Conservation (phyloP, 92 coral and sea anemone genomes). For the Epizoanthus illoricatus region DNA sequence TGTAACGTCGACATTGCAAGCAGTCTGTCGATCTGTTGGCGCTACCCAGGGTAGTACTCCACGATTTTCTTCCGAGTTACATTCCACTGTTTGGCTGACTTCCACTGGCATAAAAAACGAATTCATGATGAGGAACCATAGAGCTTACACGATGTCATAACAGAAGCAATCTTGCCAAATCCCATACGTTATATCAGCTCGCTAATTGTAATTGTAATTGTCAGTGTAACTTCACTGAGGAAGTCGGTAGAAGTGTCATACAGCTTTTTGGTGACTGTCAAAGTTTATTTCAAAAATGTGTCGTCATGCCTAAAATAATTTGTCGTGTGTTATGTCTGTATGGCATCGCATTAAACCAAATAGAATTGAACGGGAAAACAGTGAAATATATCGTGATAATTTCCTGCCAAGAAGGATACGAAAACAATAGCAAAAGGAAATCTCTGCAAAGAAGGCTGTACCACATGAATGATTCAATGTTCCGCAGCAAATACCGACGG, state of each 20-base stretch:
- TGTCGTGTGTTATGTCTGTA: not conserved
- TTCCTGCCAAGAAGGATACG: not conserved
- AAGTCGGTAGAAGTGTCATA: constrained; percentile 7
- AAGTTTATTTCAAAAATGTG: constrained; percentile 7
- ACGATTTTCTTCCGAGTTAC: constrained; percentile 56
- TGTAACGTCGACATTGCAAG: constrained; percentile 68
- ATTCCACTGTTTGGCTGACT: constrained; percentile 44
- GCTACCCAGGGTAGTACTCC: constrained; percentile 83
- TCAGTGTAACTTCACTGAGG: constrained; percentile 2
- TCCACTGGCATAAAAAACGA: constrained; percentile 52
- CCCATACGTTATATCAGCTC: constrained; percentile 7
- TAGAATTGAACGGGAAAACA: not conserved
- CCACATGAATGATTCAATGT: constrained; percentile 25
- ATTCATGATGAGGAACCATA: constrained; percentile 5
- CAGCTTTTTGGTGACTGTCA: not conserved
- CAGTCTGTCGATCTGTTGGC: constrained; percentile 59
- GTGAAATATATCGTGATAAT: not conserved
- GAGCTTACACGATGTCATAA: constrained; percentile 2
- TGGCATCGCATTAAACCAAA: constrained; percentile 13
- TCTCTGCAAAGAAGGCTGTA: constrained; percentile 1
- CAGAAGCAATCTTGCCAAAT: not conserved
- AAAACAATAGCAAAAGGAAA: constrained; percentile 12
- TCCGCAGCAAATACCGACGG: not conserved
- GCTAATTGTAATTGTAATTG: not conserved
- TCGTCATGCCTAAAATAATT: not conserved